These are phyloP conservation scores for Eugnorisma glareosa DNA, from an alignment of 2,888 invertebrate genomes.

Conservation along the genomic window DNA sequence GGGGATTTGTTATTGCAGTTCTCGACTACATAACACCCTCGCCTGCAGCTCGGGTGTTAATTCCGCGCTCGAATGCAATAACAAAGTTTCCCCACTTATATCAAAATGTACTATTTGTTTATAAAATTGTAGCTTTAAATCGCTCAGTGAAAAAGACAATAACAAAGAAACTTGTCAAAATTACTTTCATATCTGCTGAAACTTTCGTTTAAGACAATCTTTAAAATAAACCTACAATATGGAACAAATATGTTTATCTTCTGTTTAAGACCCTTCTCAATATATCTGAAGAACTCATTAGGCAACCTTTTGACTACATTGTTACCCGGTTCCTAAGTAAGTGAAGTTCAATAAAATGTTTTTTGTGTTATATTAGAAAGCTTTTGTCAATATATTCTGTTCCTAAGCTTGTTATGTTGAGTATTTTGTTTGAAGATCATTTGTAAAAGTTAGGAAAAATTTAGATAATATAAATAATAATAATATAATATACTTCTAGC, in stretches of 20 bases:
- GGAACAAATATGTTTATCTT: not conserved
- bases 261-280: slow-evolving; percentile 9
- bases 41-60: too few relatives aligned
- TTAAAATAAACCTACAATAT: not conserved
- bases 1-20: too few relatives aligned
- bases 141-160: not conserved
- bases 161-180: not conserved
- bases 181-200: not conserved
- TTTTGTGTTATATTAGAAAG: slow-evolving; percentile 13
- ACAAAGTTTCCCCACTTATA: too few relatives aligned
- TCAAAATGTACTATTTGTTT: too few relatives aligned
- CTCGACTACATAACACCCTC: too few relatives aligned
- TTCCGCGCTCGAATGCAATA: too few relatives aligned
- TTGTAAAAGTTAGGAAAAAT: slow-evolving; percentile 12
- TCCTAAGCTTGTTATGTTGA: not conserved
- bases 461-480: too few relatives aligned
- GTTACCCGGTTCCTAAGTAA: not conserved
- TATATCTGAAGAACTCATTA: slow-evolving; percentile 22
- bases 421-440: slow-evolving; percentile 3
- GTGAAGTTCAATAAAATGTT: slow-evolving; percentile 18
- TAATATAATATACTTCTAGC: too few relatives aligned
- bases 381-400: not conserved
- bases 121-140: not conserved
- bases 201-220: not conserved
- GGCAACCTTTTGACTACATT: not conserved